Evolutionary conservation across 2,113 vertebrate genomes (phyloP), one percentile per base, ranked within the genome.

Genomic region (Clarias gariepinus): DNA sequence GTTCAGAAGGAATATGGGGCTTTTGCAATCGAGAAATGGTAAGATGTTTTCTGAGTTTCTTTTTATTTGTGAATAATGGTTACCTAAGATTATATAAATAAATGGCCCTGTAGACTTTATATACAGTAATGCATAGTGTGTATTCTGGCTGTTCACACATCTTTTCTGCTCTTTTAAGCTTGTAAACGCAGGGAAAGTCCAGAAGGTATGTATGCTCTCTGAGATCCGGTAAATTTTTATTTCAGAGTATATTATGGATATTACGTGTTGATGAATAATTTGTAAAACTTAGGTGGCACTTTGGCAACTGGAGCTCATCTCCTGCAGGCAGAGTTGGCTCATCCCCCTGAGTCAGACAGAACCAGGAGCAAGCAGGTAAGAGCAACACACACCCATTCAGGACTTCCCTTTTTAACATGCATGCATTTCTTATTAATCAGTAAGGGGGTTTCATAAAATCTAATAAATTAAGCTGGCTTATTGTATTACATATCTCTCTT

Each of bases 11-110:
- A 81, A 84, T 10, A 94, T 94, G 93, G 93, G 93, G 10, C 93
- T 92, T 88, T 87, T 93, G 21, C 92, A 92, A 47, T 94, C 92
- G 21, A 94, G 92, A 92, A 87, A 90, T 73, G 93, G 93, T 93
- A 87, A 91, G 91, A 78, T 36, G 9, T 36, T 30, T 83, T 47
- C 5, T 47, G 47, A 47, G 47, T 30, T 25, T 33, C 1, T 21
- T 21, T 21, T 25, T 74, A 16, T 60, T 12, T 60, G 13, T 52
- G 11, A 55, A 13, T 28, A 83, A 52, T 18, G 4, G 23, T 47
- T 11, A 33, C 18, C 15, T 8, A 30, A 33, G 28, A 69, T 69
- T 47, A 47, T 8, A 47, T 47, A 47, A 47, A 47, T 47, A 47
- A 47, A 33, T 33, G 33, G 16, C 19, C 28, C 36, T 3, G 68